Base-by-base conservation (phyloP, 2,797 vertebrate species). In the Dallia pectoralis region DNA sequence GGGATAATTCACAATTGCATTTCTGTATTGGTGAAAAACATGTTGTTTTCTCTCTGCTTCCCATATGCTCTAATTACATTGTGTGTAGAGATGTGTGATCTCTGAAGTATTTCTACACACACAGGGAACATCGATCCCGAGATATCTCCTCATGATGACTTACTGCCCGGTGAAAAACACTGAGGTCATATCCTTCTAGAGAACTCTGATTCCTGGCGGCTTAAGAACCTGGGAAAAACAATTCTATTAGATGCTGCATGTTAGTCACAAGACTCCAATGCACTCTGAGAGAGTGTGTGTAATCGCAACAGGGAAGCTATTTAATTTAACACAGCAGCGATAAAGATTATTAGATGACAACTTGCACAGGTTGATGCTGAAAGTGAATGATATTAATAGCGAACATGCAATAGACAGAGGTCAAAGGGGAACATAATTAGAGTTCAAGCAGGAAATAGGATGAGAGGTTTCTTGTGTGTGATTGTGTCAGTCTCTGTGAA, bases 201-300 rank as follows among this genome's bases (percentile, higher is more conserved):
- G 75, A 83, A 72, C 79, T 56, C 22, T 56, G 53, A 25, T 56
- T 53, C 84, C 69, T 80, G 81, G 85, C 78, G 76, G 79, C 88
- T 87, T 87, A 90, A 91, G 82, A 92, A 90, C 86, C 86, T 87
- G 90, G 83, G 85, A 87, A 92, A 90, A 93, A 93, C 93, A 93
- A 87, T 91, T 79, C 88, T 93, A 94, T 93, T 87, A 92, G 91
- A 92, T 83, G 87, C 91, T 84, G 88, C 91, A 91, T 81, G 91
- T 89, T 91, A 85, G 93, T 94, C 93, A 94, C 92, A 94, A 93
- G 93, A 93, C 93, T 89, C 83, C 77, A 81, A 78, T 85, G 79
- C 22, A 72, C 74, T 73, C 83, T 79, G 86, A 83, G 76, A 84
- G 83, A 89, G 75, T 44, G 77, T 65, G 71, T 73, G 64, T 77